These are phyloP conservation scores for Protodeltote pygarga DNA, from an alignment of 2,888 invertebrate genomes.

Conservation along the genomic window DNA sequence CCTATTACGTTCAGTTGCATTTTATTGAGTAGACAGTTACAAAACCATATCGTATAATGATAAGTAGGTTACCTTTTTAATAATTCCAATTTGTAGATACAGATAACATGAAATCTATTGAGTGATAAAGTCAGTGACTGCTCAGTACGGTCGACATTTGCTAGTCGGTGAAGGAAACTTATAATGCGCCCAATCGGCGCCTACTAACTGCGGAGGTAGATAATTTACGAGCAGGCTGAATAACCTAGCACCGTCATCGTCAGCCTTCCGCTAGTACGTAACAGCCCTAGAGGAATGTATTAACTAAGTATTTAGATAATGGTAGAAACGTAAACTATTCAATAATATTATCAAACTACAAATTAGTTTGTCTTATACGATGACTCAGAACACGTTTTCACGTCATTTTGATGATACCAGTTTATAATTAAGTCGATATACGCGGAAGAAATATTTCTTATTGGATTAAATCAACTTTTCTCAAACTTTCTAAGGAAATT, in stretches of 20 bases:
- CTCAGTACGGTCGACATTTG: conserved; percentile 42
- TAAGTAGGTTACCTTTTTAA: not conserved
- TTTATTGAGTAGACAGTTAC: no score
- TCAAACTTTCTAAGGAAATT: conserved; percentile 55
- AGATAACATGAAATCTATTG: conserved; percentile 13
- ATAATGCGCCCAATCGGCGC: conserved; percentile 81
- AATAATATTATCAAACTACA: no score
- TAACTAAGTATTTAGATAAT: conserved; percentile 21
- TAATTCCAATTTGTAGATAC: not conserved
- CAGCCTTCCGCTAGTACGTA: conserved; percentile 61
- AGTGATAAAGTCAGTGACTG: conserved; percentile 39
- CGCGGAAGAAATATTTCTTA: conserved; percentile 15
- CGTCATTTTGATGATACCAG: conserved; percentile 10
- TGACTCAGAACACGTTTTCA: conserved; percentile 13
- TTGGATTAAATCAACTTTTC: conserved; percentile 26
- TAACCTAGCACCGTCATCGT: conserved; percentile 61
- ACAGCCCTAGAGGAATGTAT: conserved; percentile 42
- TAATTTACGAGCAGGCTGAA: conserved; percentile 78
- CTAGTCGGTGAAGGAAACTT: conserved; percentile 57
- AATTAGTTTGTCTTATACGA: no score
- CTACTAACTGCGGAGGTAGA: conserved; percentile 80
- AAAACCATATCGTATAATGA: not conserved
- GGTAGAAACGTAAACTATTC: conserved; percentile 12
- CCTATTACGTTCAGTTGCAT: no score
- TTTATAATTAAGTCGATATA: conserved; percentile 22